phyloP scores from a whole-genome alignment of 2,888 invertebrate species.

The Apamea crenata region DNA sequence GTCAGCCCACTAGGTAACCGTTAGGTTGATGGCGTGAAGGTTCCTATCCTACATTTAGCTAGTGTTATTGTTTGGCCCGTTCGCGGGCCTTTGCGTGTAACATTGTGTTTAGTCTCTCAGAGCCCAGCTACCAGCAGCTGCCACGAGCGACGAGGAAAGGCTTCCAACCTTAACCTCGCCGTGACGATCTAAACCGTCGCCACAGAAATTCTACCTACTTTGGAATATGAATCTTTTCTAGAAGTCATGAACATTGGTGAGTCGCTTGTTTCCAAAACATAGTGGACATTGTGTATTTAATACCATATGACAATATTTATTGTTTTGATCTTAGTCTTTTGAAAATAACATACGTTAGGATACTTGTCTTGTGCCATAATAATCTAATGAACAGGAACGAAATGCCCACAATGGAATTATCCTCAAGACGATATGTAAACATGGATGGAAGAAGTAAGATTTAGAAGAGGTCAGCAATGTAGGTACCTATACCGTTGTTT shows the following conservation, averaged over 20 bases:
- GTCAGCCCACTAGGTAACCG: conserved; percentile 90
- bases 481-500: conserved; percentile 26
- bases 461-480: conserved; percentile 41
- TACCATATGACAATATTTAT: conserved; percentile 40
- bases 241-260: conserved; percentile 71
- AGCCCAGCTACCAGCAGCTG: conserved; percentile 69
- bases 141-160: conserved; percentile 63
- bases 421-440: conserved; percentile 22
- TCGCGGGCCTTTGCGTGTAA: conserved; percentile 80
- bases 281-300: conserved; percentile 62
- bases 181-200: conserved; percentile 53
- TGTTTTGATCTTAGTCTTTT: conserved; percentile 35
- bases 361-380: conserved; percentile 71
- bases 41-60: conserved; percentile 76
- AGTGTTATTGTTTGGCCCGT: conserved; percentile 74
- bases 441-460: conserved; percentile 42
- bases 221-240: conserved; percentile 54
- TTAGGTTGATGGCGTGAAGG: conserved; percentile 82
- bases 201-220: conserved; percentile 56
- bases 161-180: conserved; percentile 59
- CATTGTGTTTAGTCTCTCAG: conserved; percentile 85
- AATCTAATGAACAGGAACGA: conserved; percentile 73
- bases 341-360: conserved; percentile 51
- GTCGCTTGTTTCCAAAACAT: conserved; percentile 74
- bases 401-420: conserved; percentile 31